Conservation (phyloP, 2,888 invertebrate genomes). For the Drosophila macrospina region DNA sequence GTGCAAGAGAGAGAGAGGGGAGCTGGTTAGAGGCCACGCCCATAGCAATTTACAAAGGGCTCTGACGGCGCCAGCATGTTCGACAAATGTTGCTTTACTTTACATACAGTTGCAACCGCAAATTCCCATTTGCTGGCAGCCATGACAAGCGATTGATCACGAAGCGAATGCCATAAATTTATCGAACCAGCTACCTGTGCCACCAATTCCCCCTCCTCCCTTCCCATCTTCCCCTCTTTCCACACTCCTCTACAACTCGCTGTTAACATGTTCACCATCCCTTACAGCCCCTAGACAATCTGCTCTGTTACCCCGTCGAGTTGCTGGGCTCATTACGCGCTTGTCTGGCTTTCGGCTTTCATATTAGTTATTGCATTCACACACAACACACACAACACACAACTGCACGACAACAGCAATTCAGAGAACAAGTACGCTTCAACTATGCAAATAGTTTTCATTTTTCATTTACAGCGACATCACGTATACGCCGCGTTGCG, state of each 20-base stretch:
- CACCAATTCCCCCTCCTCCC: no score
- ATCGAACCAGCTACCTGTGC: slow-evolving; percentile 20
- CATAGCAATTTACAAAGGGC: slow-evolving; percentile 16
- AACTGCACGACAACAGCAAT: background rate
- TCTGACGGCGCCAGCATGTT: slow-evolving; percentile 8
- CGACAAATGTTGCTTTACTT: slow-evolving; percentile 30
- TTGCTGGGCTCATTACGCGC: slow-evolving; percentile 30
- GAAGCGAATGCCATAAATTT: slow-evolving; percentile 70
- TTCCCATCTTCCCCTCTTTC: background rate
- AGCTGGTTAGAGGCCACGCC: slow-evolving; percentile 20
- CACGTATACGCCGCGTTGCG: slow-evolving; percentile 68
- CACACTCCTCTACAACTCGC: background rate
- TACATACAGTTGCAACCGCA: slow-evolving; percentile 56
- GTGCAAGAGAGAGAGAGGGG: background rate
- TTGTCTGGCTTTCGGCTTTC: slow-evolving; percentile 22
- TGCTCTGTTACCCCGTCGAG: slow-evolving; percentile 1
- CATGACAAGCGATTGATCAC: slow-evolving; percentile 72
- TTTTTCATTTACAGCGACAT: slow-evolving; percentile 44
- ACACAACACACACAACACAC: background rate
- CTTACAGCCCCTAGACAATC: background rate
- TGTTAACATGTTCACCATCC: no score
- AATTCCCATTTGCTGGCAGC: slow-evolving; percentile 62
- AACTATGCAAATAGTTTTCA: slow-evolving; percentile 53
- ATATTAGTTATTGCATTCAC: slow-evolving; percentile 12
- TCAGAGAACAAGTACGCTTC: slow-evolving; percentile 23